Evolutionary conservation across 2,113 vertebrate species (phyloP), one percentile per base, ranked within the genome.

Genomic region (Equus quagga): DNA sequence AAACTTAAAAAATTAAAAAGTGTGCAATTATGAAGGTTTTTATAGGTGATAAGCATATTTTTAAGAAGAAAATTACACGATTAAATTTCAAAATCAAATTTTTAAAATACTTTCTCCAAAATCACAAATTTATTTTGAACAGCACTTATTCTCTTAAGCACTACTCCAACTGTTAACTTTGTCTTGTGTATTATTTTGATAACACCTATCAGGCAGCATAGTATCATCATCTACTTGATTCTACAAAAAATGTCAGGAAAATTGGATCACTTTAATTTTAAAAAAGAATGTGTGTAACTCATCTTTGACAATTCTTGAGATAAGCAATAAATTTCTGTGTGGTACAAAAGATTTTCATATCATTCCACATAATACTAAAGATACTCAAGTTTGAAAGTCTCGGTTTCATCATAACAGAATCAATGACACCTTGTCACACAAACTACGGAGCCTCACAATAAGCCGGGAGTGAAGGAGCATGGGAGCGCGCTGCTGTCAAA

Each of bases 391-490:
- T 67, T 86, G 19, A 78, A 76, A 76, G 26, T 36, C 26, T 78
- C 26, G 11, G 41, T 60, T 93, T 97, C 75, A 33, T 70, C 72
- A 31, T 51, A 81, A 88, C 49, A 88, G 69, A 70, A 93, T 84
- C 58, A 95, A 0, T 73, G 58, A 79, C 31, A 64, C 51, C 31
- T 93, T 49, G 10, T 49, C 88, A 80, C 4, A 21, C 11, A 33
- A 65, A 85, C 69, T 11, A 13, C 17, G 51, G 21, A 15, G 9
- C n/a, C 15, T 62, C 82, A 82, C 19, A 33, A 64, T 31, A 54
- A 73, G 15, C n/a, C 2, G 17, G n/a, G 31, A 64, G 13, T 46
- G 51, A 56, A n/a, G 2, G 19, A 44, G 24, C 21, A 24, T 2
- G 15, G 0, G 8, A 24, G 15, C 7, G 15, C 11, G 3, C 6